Evolutionary conservation across 2,888 invertebrate genomes (phyloP).

Genomic region (Cephalotes varians): DNA sequence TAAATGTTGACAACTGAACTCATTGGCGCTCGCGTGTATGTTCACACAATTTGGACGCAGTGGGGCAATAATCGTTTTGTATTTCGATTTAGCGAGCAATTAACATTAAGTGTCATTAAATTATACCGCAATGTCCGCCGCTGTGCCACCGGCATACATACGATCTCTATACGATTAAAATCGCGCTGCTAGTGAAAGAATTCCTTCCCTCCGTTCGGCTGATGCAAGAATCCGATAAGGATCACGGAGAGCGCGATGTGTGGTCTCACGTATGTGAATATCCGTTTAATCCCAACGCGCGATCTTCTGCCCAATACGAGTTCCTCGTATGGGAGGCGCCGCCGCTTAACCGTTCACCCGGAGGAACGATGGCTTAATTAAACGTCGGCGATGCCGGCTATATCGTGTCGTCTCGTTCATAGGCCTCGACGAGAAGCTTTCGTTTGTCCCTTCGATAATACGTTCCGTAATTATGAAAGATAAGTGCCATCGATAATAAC

Average conservation of each 20-base stretch:
- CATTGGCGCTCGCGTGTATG: neutral
- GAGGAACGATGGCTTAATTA: slow-evolving; percentile 72
- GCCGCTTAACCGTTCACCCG: slow-evolving; percentile 65
- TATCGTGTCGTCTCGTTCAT: slow-evolving; percentile 60
- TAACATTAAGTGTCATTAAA: slow-evolving; percentile 55
- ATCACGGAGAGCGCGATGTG: slow-evolving; percentile 69
- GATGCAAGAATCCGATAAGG: slow-evolving; percentile 70
- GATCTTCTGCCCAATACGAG: slow-evolving; percentile 49
- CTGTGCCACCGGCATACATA: slow-evolving; percentile 18
- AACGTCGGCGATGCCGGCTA: slow-evolving; percentile 53
- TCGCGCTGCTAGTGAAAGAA: slow-evolving; percentile 56
- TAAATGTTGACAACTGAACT: slow-evolving; percentile 1
- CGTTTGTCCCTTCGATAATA: slow-evolving; percentile 19
- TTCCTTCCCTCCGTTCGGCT: slow-evolving; percentile 46
- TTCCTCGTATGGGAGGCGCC: slow-evolving; percentile 65
- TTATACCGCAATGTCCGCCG: slow-evolving; percentile 26
- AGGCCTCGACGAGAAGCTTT: slow-evolving; percentile 47
- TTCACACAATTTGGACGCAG: slow-evolving; percentile 6
- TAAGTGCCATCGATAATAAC: slow-evolving; percentile 33
- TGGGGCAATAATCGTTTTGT: slow-evolving; percentile 28
- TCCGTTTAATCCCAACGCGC: slow-evolving; percentile 63
- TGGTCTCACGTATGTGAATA: slow-evolving; percentile 68
- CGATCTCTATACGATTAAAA: slow-evolving; percentile 64
- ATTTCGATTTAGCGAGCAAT: slow-evolving; percentile 37
- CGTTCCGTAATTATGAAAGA: slow-evolving; percentile 9